Conservation (phyloP, 1,140 invertebrate genomes). For the Drosophila ogumai region DNA sequence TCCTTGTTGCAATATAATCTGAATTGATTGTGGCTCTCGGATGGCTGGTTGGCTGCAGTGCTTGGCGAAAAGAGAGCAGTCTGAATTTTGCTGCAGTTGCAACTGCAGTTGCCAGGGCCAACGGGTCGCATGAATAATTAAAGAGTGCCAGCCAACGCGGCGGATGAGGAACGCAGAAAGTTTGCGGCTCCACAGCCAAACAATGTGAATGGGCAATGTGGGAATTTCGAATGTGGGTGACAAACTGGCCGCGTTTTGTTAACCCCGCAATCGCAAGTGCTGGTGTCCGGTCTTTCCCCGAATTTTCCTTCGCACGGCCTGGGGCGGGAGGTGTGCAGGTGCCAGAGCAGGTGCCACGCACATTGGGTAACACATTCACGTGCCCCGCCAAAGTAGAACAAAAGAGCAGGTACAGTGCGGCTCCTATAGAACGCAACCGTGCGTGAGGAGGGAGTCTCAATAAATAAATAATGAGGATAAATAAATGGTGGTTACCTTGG, state of each 20-base stretch:
- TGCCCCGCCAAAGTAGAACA: neutral
- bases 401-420: neutral
- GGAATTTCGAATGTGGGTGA: slow-evolving; percentile 40
- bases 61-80: slow-evolving; percentile 28
- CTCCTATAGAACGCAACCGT: neutral
- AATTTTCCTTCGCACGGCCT: neutral
- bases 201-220: slow-evolving; percentile 49
- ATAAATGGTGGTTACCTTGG: neutral
- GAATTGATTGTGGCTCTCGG: slow-evolving; percentile 7
- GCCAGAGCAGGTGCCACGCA: slow-evolving; percentile 32
- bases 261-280: neutral
- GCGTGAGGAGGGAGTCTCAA: neutral
- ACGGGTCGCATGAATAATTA: slow-evolving; percentile 68
- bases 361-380: slow-evolving; percentile 46
- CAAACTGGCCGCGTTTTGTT: slow-evolving; percentile 51
- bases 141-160: slow-evolving; percentile 10
- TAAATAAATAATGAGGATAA: neutral
- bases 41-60: slow-evolving; percentile 14
- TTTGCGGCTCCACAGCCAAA: slow-evolving; percentile 32
- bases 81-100: slow-evolving; percentile 35
- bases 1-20: neutral
- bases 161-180: neutral
- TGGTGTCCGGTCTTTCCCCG: neutral
- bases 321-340: slow-evolving; percentile 17
- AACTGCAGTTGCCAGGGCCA: slow-evolving; percentile 32